Base-by-base conservation (phyloP, 2,797 vertebrate genomes). In the Cyclopterus lumpus region DNA sequence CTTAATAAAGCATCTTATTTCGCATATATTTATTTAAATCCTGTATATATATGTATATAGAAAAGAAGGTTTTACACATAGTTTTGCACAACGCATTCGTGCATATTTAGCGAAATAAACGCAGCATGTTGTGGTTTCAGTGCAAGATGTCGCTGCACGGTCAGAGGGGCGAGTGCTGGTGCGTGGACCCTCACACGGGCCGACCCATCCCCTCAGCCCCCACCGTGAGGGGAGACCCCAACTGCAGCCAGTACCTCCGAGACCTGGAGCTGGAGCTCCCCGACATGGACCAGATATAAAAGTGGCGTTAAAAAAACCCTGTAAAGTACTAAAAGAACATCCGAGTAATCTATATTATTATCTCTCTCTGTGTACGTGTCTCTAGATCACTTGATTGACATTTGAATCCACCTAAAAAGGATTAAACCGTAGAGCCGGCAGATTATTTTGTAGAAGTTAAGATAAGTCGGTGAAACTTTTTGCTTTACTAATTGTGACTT, bases 121-220 rank as follows among this genome's bases (percentile, higher is more conserved):
- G 0, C 9, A 3, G 11, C 8, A 2, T 36, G 28, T 53, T 75
- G 12, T 88, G 20, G n/a, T 93, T 86, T 59, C 91, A 99, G 98
- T 99, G 98, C 91, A 99, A 99, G 95, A 99, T 99, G 96, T 99
- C 97, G 1, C 94, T 98, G 84, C 97, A 99, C 0, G 98, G 98
- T 67, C 96, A 98, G 88, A 94, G 98, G 28, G 98, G 98, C 0
- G 98, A 99, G 90, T 99, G 98, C 90, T 99, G 98, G 98, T 99
- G 98, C 0, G 97, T 99, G 65, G 95, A 97, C 92, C 97, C 97
- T 51, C 95, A 96, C 88, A 97, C 96, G 0, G 98, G 98, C 40
- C 96, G 95, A 79, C 90, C 93, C 22, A 97, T 99, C 87, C 95
- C 95, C 60, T 95, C 94, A 0, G 95, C 97, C 6, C 98, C 97